Conservation (phyloP, 2,113 vertebrate species). For the Carettochelys insculpta region DNA sequence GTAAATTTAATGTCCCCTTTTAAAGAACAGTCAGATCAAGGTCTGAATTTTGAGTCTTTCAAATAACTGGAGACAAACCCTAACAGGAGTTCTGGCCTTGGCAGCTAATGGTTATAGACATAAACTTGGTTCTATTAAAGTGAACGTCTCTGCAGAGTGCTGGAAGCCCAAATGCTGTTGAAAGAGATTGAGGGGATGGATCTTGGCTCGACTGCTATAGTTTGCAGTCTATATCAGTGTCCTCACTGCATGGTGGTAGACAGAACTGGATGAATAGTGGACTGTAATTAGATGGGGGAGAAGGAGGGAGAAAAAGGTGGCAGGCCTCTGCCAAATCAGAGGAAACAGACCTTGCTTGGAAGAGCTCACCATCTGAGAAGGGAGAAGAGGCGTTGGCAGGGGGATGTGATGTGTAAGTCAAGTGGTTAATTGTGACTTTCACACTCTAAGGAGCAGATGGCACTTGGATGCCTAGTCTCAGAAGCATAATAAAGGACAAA, state of each 20-base stretch:
- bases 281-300: not conserved
- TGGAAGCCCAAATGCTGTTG: not conserved
- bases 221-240: too few relatives aligned
- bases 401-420: not conserved
- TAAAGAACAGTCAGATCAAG: fast-evolving
- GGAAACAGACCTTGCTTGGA: not conserved
- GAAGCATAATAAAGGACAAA: not conserved
- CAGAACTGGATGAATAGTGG: fast-evolving
- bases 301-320: not conserved
- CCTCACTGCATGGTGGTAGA: fast-evolving
- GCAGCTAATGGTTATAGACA: fast-evolving
- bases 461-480: not conserved
- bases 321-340: not conserved
- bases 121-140: not conserved
- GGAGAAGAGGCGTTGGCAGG: not conserved
- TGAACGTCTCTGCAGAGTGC: not conserved
- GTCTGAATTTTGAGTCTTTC: not conserved
- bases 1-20: not conserved
- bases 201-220: too few relatives aligned
- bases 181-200: not conserved
- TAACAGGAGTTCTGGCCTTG: not conserved
- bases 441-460: not conserved
- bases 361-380: not conserved
- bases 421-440: not conserved
- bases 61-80: fast-evolving